Base-by-base conservation (phyloP, 2,888 invertebrate species). In the Spilarctia lutea region DNA sequence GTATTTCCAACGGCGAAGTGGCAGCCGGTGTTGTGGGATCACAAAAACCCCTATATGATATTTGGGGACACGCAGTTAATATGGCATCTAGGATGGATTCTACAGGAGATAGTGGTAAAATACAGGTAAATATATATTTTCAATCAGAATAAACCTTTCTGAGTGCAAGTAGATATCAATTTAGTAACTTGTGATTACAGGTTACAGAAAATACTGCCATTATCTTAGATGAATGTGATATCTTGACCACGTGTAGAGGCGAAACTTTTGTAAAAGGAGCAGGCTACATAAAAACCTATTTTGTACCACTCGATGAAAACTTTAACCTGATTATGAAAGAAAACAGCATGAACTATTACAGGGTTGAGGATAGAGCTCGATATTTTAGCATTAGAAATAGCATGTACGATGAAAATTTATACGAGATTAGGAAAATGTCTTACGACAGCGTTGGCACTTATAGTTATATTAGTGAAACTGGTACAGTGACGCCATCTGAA, bases 41-140 rank as follows among this genome's bases (percentile, higher is more conserved):
- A 0, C 97, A 98, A 78, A 99, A 99, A 89, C 99, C 99, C 0
- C 96, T 99, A 68, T 99, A 99, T 91, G 99, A 99, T 90, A 99
- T 99, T 87, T 99, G 99, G 99, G 99, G 99, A 0, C 98, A 99
- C 92, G 98, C 99, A 0, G 99, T 99, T 0, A 99, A 99, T 92
- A 98, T 99, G 97, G 99, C 99, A 6, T 99, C 99, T 0, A 96
- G 99, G 86, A 99, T 99, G 99, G 99, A 99, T 89, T 98, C 98
- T 0, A 98, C 98, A 2, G 99, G 99, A 13, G 96, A 97, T 80
- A 96, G 97, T 3, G 98, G 98, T 65, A 96, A 96, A 91, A 98
- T 98, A 85, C 98, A 98, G 94, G 97, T 97, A 87, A 39, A 39
- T 82, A 13, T 24, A 24, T 24, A n/a, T 30, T 48, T 48, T 48